Evolutionary conservation across 2,888 invertebrate species (phyloP), one percentile per base, ranked within the genome.

Genomic region (Aphrophora alni): DNA sequence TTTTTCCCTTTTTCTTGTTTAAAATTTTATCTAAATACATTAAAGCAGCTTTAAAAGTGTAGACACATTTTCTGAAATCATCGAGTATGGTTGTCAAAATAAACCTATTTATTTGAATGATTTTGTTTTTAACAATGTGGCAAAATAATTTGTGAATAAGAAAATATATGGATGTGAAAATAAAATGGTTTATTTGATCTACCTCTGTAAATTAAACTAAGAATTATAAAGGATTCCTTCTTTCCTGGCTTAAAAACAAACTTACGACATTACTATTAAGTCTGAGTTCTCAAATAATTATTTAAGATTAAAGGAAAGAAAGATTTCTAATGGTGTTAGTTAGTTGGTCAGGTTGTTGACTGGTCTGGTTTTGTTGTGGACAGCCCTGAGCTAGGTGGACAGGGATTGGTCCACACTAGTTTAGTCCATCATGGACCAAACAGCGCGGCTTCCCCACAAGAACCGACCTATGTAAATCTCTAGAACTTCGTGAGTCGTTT

Each of bases 401-500:
- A 82, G 81, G 83, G 82, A 59, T 78, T 83, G 77, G 83, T 82
- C 81, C 84, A 83, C 78, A 79, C 82, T 44, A 81, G 84, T 77
- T 82, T 84, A 73, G 85, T 85, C 82, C 85, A 85, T 83, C 84
- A 86, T 83, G 85, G 85, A 79, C 84, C 86, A 83, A 85, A 85
- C 83, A 86, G 85, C 84, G 86, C 86, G 75, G 85, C 86, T 82
- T 86, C 86, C 84, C 86, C 86, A 77, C 96, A 95, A 90, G 95
- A 96, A 90, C 96, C 96, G 86, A 96, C 97, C 87, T 97, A 97
- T 92, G 97, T 96, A 90, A 96, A 96, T 93, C 95, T 96, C 92
- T 95, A 95, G 94, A 84, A 85, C 84, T 85, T 85, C 84, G 86
- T 86, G 85, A 86, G 86, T 86, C 82, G 80, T 81, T 83, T 83